Conservation (phyloP, 2,888 invertebrate species). For the Hirtodrosophila trivittata region DNA sequence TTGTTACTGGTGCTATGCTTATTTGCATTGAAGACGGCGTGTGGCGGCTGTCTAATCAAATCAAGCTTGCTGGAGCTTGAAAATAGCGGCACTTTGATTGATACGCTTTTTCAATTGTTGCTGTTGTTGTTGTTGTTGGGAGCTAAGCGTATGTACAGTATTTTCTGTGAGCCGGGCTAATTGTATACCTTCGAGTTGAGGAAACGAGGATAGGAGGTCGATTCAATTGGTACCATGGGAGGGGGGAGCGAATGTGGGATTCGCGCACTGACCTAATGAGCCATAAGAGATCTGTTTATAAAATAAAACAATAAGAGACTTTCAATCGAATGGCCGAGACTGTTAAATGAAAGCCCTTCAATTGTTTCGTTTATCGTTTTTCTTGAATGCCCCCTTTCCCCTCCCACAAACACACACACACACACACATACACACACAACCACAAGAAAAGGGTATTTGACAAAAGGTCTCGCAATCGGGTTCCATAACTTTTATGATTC, state of each 20-base stretch:
- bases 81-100: constrained; percentile 73
- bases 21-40: constrained; percentile 65
- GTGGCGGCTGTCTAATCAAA: constrained; percentile 74
- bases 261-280: constrained; percentile 67
- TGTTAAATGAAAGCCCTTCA: constrained; percentile 60
- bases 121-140: constrained; percentile 12
- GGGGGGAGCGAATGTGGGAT: constrained; percentile 24
- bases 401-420: no score
- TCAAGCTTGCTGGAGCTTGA: constrained; percentile 60
- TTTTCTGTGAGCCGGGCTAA: constrained; percentile 44
- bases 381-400: constrained; percentile 2
- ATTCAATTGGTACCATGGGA: background rate
- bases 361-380: constrained; percentile 33
- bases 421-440: no score
- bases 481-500: constrained; percentile 44
- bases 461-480: constrained; percentile 35
- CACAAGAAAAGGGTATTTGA: constrained; percentile 7
- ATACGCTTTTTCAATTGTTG: constrained; percentile 38
- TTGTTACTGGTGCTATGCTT: constrained; percentile 32
- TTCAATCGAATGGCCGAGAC: constrained; percentile 29
- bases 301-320: constrained; percentile 29
- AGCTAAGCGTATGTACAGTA: no score
- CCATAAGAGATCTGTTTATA: constrained; percentile 53
- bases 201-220: background rate
- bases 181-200: constrained; percentile 50